Conservation (phyloP, 2,797 vertebrate species). For the Sebastes aleutianus region DNA sequence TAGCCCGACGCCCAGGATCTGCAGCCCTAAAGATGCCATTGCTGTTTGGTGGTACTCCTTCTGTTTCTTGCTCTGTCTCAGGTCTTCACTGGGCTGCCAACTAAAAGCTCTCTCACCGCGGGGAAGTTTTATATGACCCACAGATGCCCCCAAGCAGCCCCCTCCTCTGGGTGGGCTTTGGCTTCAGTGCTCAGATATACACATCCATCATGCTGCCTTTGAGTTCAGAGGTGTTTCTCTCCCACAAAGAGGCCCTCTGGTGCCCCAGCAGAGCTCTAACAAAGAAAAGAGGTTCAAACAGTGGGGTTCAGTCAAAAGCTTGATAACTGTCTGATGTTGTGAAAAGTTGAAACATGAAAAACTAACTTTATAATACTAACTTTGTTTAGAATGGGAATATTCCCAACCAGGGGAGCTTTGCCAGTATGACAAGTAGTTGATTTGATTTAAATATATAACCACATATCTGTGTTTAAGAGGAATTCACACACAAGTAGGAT, state of each 20-base stretch:
- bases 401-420: not conserved
- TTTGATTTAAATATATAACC: not conserved
- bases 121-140: slow-evolving; percentile 55
- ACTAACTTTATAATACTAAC: not conserved
- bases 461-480: not conserved
- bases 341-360: not conserved
- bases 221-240: slow-evolving; percentile 37
- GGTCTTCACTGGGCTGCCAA: not conserved
- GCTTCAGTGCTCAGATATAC: slow-evolving; percentile 34
- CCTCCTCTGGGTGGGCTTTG: slow-evolving; percentile 71
- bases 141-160: slow-evolving; percentile 11
- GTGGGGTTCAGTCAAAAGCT: not conserved
- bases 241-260: slow-evolving; percentile 47
- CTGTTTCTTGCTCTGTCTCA: not conserved
- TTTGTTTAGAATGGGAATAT: not conserved
- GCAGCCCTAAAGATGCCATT: slow-evolving; percentile 79
- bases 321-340: not conserved
- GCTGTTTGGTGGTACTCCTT: not conserved
- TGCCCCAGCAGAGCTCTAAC: not conserved
- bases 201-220: slow-evolving; percentile 58
- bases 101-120: not conserved
- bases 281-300: slow-evolving; percentile 24
- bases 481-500: not conserved
- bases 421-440: not conserved
- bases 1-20: slow-evolving; percentile 76